Evolutionary conservation across 2,113 vertebrate species (phyloP).

Genomic region (Prionailurus viverrinus): DNA sequence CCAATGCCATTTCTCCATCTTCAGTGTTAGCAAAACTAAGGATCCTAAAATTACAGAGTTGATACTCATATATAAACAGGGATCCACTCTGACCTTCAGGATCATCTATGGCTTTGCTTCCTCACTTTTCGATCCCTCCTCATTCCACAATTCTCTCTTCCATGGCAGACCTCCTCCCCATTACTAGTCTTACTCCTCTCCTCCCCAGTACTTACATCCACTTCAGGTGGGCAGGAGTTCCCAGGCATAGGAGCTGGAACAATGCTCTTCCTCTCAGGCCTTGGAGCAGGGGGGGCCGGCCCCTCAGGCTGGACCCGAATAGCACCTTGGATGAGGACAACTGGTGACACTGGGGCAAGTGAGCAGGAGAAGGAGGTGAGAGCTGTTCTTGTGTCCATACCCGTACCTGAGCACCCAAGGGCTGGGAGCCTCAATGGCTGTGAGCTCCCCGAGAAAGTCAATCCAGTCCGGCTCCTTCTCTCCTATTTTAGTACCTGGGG

Average conservation of each 20-base stretch:
- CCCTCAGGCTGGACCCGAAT: constrained; percentile 90
- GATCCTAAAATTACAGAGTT: not conserved
- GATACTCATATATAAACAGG: not conserved
- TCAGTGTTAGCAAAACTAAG: not conserved
- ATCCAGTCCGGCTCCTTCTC: not conserved
- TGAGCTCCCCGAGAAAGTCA: not conserved
- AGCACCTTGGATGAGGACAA: constrained; percentile 91
- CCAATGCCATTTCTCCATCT: not conserved
- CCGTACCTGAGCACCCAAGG: not conserved
- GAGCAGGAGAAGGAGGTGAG: not conserved
- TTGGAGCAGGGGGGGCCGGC: constrained; percentile 64
- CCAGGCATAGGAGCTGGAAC: constrained; percentile 89
- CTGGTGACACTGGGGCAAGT: constrained; percentile 75
- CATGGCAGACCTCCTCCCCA: not conserved
- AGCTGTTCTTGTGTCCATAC: not conserved
- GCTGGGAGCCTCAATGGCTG: not conserved
- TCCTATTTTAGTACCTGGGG: constrained; percentile 64
- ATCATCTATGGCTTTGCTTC: not conserved
- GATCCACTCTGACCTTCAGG: not conserved
- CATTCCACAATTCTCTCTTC: not conserved
- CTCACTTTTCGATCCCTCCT: not conserved
- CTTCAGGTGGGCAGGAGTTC: constrained; percentile 84
- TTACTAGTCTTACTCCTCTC: not conserved
- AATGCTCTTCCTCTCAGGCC: constrained; percentile 89
- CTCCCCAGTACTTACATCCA: constrained; percentile 88